These are phyloP conservation scores for Dryobotodes eremita DNA, from an alignment of 2,888 invertebrate species.

Conservation along the genomic window DNA sequence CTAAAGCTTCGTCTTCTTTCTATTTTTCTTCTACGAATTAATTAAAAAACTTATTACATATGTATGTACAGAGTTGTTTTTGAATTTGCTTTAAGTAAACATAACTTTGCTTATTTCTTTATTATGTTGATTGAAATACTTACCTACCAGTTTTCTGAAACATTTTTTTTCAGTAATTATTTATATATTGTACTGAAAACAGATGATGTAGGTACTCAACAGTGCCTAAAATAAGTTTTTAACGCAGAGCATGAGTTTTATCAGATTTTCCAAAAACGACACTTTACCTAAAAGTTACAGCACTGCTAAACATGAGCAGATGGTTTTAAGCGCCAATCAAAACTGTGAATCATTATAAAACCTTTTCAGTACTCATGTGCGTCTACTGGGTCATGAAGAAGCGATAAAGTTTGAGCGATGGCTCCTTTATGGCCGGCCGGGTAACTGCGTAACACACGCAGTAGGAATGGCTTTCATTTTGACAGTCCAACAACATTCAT, in stretches of 20 bases:
- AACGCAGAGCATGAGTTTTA: not conserved
- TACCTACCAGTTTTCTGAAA: not conserved
- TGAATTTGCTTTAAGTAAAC: conserved; percentile 9
- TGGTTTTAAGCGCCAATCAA: not conserved
- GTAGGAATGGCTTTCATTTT: too few species aligned
- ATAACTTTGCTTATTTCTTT: not conserved
- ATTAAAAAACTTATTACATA: not conserved
- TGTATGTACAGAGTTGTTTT: not conserved
- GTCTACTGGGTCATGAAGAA: conserved; percentile 21
- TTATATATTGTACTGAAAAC: not conserved
- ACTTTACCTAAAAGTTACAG: not conserved
- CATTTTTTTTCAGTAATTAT: not conserved
- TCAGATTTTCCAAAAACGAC: not conserved
- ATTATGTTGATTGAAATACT: not conserved
- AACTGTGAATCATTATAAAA: conserved; percentile 8
- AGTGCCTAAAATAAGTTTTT: not conserved
- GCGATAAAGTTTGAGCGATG: conserved; percentile 28
- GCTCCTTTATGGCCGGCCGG: conserved; percentile 11
- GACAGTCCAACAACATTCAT: too few species aligned
- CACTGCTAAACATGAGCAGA: not conserved
- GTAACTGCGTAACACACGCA: too few species aligned
- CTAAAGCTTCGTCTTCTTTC: not conserved
- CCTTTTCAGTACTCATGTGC: not conserved
- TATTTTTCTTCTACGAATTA: conserved; percentile 7
- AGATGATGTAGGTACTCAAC: not conserved